Evolutionary conservation across 1,140 invertebrate species (phyloP).

Genomic region (Phymastichus coffea): DNA sequence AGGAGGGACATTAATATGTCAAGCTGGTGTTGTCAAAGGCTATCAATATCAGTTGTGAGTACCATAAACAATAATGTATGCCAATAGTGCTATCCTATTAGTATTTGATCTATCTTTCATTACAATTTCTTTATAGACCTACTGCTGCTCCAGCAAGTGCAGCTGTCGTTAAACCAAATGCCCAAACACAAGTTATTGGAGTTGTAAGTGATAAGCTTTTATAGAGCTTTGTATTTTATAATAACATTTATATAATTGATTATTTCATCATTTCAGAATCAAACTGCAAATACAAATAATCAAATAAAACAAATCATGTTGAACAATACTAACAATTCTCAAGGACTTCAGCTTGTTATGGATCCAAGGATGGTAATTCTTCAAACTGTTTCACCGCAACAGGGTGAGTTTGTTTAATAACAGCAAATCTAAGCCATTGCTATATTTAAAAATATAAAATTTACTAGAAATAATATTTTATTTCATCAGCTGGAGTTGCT

Average conservation of each 20-base stretch:
- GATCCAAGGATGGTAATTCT: conserved; percentile 57
- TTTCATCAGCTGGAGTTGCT: too few species aligned
- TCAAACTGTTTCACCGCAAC: conserved; percentile 49
- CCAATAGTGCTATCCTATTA: neutral
- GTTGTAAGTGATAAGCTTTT: conserved; percentile 37
- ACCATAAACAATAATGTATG: too few species aligned
- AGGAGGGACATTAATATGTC: conserved; percentile 46
- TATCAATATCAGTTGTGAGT: conserved; percentile 52
- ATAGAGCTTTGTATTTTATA: too few species aligned
- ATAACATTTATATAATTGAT: too few species aligned
- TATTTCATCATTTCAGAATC: conserved; percentile 33
- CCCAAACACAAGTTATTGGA: conserved; percentile 38
- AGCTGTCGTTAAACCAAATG: conserved; percentile 35
- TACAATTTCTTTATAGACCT: conserved; percentile 34
- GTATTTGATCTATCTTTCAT: conserved; percentile 3
- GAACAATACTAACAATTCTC: conserved; percentile 44
- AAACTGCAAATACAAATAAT: conserved; percentile 34
- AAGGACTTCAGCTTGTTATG: conserved; percentile 58
- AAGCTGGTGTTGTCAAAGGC: conserved; percentile 43
- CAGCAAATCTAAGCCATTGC: too few species aligned
- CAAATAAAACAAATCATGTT: conserved; percentile 52
- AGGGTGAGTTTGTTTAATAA: conserved; percentile 36
- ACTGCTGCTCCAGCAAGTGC: conserved; percentile 30
- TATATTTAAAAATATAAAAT: neutral
- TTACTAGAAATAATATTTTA: too few species aligned